A percentile compares a stretch with the other conserved stretches of the same genome.
Conservation (phyloP, 1,140 invertebrate genomes). For the Megalonaias nervosa region DNA sequence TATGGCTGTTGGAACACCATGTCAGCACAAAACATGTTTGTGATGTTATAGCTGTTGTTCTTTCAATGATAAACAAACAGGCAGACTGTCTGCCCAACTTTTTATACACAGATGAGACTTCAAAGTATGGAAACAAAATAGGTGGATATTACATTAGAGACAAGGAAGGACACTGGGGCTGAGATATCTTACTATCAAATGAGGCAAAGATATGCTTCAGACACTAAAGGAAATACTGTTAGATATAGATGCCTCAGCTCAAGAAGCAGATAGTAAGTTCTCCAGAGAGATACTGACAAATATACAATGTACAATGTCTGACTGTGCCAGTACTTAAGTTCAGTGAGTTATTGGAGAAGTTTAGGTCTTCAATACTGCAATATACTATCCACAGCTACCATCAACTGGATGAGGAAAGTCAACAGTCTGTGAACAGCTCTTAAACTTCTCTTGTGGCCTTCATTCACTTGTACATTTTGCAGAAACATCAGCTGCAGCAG, state of each 20-base stretch:
- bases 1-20: no score
- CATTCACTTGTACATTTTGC: no score
- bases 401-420: constrained; percentile 5
- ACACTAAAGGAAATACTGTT: constrained; percentile 8
- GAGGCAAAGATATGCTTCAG: constrained; percentile 7
- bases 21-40: no score
- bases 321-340: constrained; percentile 16
- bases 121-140: constrained; percentile 9
- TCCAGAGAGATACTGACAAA: constrained; percentile 7
- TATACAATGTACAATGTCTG: constrained; percentile 2
- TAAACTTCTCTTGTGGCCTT: constrained; percentile 31
- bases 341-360: constrained; percentile 6
- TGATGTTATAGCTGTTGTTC: no score
- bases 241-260: neutral
- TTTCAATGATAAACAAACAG: no score
- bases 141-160: constrained; percentile 4
- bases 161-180: neutral
- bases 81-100: no score
- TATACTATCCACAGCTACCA: constrained; percentile 11
- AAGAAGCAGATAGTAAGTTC: neutral
- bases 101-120: constrained; percentile 21
- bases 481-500: neutral
- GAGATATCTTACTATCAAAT: constrained; percentile 10
- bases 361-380: constrained; percentile 1
- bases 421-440: constrained; percentile 6